Evolutionary conservation across 2,113 vertebrate genomes (phyloP), one percentile per base, ranked within the genome.

Genomic region (Cervus canadensis): DNA sequence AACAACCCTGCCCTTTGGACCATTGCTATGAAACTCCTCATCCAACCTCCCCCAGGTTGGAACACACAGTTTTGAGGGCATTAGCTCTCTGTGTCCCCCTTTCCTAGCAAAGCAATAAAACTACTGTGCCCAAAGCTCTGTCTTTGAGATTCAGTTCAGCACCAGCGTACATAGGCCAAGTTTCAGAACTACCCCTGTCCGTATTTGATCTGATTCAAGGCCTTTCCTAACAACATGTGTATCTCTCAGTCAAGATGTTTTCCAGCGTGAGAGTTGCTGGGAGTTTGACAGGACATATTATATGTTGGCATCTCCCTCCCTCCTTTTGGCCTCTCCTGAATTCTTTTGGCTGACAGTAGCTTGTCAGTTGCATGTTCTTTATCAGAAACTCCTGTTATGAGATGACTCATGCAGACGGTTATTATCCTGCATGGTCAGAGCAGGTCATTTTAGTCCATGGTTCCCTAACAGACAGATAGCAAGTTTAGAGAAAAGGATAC

Each of bases 281-380:
- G 7, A 78, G 25, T 43, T 28, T 45, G 74, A 43, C 74, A 78
- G 25, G 43, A 28, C 43, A 16, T 45, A 28, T 28, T 78, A 45
- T 78, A 26, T 43, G 7, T 26, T 78, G 74, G 43, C 13, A 45
- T 45, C 74, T 45, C 74, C 74, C 25, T 45, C 74, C 43, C 43
- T 45, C 43, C 7, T 28, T 78, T 45, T 16, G 74, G 40, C 7
- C 25, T 7, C 74, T 28, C 40, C 43, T 1, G 0, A 45, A 28
- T 78, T 78, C 74, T 45, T 78, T 13, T 45, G 74, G 74, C 25
- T 78, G 74, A 78, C 74, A 45, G 74, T 78, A 78, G 25, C 25
- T 78, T 78, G 40, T 28, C 74, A 45, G 74, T 78, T 78, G 3
- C 43, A 45, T 2, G 2, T 45, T 45, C 25, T 15, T 76, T 76